Percentiles rank a stretch among this genome's conserved stretches.
Conservation (phyloP, 2,888 invertebrate genomes). For the Fabriciana adippe region DNA sequence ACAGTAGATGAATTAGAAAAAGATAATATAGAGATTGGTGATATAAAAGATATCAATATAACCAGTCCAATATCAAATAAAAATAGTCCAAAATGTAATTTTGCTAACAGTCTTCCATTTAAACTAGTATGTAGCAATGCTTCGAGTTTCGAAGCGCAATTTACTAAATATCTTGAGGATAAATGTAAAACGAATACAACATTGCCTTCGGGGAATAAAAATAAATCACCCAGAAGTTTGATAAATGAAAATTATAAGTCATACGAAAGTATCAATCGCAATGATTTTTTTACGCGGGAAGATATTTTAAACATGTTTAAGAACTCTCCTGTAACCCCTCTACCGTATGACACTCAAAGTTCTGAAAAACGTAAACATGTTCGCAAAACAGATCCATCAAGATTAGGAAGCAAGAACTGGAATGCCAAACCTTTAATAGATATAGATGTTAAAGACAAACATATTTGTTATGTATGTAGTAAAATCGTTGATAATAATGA, state of each 20-base stretch:
- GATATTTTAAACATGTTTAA: conserved; percentile 75
- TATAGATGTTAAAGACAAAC: conserved; percentile 61
- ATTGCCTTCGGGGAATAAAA: conserved; percentile 54
- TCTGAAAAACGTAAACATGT: conserved; percentile 64
- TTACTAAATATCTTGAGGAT: conserved; percentile 65
- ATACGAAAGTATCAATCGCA: conserved; percentile 48
- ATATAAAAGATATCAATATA: conserved; percentile 61
- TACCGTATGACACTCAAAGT: conserved; percentile 59
- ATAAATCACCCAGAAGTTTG: conserved; percentile 63
- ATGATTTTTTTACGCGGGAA: conserved; percentile 61
- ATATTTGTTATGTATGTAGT: conserved; percentile 68
- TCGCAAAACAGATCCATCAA: conserved; percentile 70
- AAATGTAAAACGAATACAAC: conserved; percentile 60
- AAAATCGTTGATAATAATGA: conserved; percentile 63
- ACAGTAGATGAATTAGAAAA: conserved; percentile 49
- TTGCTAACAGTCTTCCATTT: conserved; percentile 67
- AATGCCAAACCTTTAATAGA: conserved; percentile 54
- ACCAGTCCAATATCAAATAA: conserved; percentile 62
- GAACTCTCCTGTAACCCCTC: conserved; percentile 68
- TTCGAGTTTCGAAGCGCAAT: conserved; percentile 68
- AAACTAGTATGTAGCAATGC: conserved; percentile 68
- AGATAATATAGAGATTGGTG: conserved; percentile 44
- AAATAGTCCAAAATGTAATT: conserved; percentile 61
- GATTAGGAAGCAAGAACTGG: conserved; percentile 59
- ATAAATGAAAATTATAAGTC: conserved; percentile 54